Percentiles rank a stretch among this genome's conserved stretches.
These are phyloP conservation scores for Psilopogon haemacephalus DNA, from an alignment of 2,113 vertebrate species.

Conservation along the genomic window DNA sequence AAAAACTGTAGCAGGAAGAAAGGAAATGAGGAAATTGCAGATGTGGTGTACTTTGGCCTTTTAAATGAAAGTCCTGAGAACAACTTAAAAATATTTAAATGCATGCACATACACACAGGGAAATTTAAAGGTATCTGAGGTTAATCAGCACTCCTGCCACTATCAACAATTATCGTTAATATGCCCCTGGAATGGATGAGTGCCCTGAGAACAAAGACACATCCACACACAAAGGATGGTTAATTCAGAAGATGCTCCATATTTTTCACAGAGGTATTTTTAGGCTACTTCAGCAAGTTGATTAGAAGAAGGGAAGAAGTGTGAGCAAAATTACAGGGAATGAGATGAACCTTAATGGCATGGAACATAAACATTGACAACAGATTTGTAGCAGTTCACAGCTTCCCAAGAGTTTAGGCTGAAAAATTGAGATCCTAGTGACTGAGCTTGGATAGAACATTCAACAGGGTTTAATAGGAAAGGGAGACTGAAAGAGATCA, in stretches of 20 bases:
- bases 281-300: neutral
- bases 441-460: neutral
- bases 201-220: neutral
- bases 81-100: neutral
- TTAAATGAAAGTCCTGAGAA: neutral
- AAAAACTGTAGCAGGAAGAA: neutral
- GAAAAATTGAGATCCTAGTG: neutral
- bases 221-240: neutral
- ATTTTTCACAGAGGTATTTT: neutral
- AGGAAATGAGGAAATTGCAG: neutral
- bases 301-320: neutral
- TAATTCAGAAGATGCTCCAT: neutral
- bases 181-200: neutral
- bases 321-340: neutral
- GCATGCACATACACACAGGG: neutral
- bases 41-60: neutral
- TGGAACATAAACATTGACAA: neutral
- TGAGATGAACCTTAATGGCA: neutral
- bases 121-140: neutral
- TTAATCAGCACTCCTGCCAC: neutral
- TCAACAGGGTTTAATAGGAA: neutral
- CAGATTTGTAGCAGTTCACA: neutral
- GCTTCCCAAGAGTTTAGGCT: neutral
- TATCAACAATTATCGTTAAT: neutral
- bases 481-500: neutral